Percentiles rank a stretch among this genome's conserved stretches.
Evolutionary conservation across 2,888 invertebrate genomes (phyloP).

Genomic region (Argynnis bischoffii): DNA sequence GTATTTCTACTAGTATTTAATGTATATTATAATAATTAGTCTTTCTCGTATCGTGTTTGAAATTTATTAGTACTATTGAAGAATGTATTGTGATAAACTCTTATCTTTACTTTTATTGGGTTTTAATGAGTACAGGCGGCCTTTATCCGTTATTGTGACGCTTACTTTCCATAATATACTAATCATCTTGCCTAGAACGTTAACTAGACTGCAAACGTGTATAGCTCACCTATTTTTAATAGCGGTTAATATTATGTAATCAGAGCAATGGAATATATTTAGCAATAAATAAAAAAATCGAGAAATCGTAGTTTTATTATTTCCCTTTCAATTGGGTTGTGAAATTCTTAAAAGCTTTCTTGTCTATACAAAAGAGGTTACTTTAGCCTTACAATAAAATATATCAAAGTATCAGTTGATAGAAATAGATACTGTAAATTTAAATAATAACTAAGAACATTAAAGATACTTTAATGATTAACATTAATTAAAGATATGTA

Average conservation of each 20-base stretch:
- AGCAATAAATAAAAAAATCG: constrained; percentile 53
- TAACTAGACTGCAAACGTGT: constrained; percentile 41
- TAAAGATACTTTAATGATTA: no score
- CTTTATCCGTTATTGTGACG: background rate
- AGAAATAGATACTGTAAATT: no score
- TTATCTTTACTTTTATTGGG: constrained; percentile 2
- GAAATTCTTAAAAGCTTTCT: no score
- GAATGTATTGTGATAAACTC: constrained; percentile 12
- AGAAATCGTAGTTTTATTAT: constrained; percentile 41
- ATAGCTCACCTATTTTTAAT: constrained; percentile 47
- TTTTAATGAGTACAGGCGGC: background rate
- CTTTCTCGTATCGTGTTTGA: background rate
- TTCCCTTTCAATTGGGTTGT: background rate
- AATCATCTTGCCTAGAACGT: constrained; percentile 42
- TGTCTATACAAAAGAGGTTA: no score
- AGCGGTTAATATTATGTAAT: constrained; percentile 53
- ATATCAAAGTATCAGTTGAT: no score
- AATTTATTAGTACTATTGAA: constrained; percentile 3
- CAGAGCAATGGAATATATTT: constrained; percentile 71
- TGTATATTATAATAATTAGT: no score
- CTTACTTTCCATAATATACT: constrained; percentile 5
- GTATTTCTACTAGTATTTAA: no score
- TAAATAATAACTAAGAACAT: no score
- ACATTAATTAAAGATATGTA: no score
- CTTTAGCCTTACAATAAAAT: no score